Base-by-base conservation (phyloP, 2,797 vertebrate genomes). In the Chelonia mydas region DNA sequence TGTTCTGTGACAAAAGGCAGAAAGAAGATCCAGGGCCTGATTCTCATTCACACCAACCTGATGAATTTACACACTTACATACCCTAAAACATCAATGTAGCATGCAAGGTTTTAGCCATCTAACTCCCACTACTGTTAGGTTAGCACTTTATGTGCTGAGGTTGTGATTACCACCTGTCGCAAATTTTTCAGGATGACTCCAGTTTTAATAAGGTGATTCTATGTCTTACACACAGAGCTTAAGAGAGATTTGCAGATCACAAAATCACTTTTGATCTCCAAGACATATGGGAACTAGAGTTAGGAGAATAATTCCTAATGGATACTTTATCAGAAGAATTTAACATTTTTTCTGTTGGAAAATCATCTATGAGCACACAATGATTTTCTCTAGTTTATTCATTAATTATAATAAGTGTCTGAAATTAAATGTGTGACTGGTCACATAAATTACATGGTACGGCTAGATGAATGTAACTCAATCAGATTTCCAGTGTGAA, bases 401-500 rank as follows among this genome's bases (percentile, higher is more conserved):
- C 15, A 90, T 90, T 83, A 92, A 68, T 90, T 85, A 51, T 21
- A 87, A 41, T 83, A 95, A 81, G n/a, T 94, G 11, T 83, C 77
- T 93, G 80, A 94, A 95, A 95, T 84, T 83, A 78, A 95, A 95
- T 91, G 61, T 53, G 8, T 50, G 19, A 79, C 89, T 93, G 87
- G 94, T 96, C 84, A 61, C 84, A 90, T 91, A 95, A 86, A 83
- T 91, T 81, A 87, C 15, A 74, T 87, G 53, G 50, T 51, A 86
- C 88, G n/a, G 77, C 88, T 94, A 94, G 89, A 77, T 59, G 92
- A 59, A 84, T 90, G 86, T 88, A 77, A 77, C 74, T 77, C 59
- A 95, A 90, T 84, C 68, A 54, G 55, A 76, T 53, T 72, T 91
- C 50, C 41, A 37, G 37, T 79, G 57, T 28, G 83, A 91, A 94